These are phyloP conservation scores for Melanerpes formicivorus DNA, from an alignment of 2,113 vertebrate species.

Conservation along the genomic window DNA sequence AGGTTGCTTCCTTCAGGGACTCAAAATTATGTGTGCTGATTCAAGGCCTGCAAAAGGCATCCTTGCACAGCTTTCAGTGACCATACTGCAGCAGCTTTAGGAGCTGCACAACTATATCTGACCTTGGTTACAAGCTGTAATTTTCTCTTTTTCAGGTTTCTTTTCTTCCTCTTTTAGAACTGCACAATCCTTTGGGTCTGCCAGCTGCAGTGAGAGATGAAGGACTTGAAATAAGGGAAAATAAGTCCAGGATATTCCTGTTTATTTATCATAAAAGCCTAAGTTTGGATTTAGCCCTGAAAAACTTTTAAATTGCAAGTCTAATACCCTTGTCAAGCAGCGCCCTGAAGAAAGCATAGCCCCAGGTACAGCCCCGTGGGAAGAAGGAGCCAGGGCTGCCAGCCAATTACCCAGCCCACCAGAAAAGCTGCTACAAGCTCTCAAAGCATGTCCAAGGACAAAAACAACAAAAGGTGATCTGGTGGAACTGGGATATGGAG, in stretches of 20 bases:
- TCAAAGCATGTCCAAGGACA: constrained; percentile 18
- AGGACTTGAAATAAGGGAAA: background rate
- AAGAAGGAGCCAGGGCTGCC: background rate
- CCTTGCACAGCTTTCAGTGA: background rate
- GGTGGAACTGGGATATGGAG: background rate
- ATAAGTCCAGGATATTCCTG: background rate
- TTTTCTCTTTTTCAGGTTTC: background rate
- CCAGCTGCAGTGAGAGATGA: background rate
- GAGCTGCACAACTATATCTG: background rate
- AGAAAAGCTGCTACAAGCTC: constrained; percentile 37
- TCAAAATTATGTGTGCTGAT: background rate
- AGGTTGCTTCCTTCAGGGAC: background rate
- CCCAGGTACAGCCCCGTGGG: background rate
- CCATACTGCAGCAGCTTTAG: background rate
- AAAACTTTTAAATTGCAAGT: background rate
- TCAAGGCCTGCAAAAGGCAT: background rate
- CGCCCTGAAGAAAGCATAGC: background rate
- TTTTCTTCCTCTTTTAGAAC: background rate
- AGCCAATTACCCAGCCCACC: background rate
- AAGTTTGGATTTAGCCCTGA: background rate
- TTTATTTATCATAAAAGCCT: background rate
- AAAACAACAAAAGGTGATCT: constrained; percentile 19
- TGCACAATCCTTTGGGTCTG: background rate
- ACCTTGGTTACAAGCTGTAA: background rate
- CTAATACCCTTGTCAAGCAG: background rate